Evolutionary conservation across 2,797 vertebrate genomes (phyloP), one percentile per base, ranked within the genome.

Genomic region (Amphiprion clarkii): DNA sequence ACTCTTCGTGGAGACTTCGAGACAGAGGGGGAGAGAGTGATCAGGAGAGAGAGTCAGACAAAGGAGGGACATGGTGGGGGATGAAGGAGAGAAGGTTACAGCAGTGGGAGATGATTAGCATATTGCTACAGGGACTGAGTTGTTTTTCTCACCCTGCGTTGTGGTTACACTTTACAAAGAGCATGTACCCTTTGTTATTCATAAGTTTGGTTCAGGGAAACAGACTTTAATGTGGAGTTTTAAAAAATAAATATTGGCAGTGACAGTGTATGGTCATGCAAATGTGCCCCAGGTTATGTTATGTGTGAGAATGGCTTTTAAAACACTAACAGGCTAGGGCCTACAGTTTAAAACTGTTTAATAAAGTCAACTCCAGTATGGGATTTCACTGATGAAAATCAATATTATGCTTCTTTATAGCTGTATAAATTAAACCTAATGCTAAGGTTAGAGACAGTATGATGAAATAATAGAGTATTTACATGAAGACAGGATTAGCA

Each of bases 101-200:
- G 88, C 71, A 76, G 61, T 76, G 73, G 55, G 72, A 86, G 77
- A 78, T 29, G 68, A 92, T 93, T 91, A 89, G 81, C 90, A 90
- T 89, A 88, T 85, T 82, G 83, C 83, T 83, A 80, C 67, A 75
- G 72, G 84, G 83, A 61, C 51, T 39, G 58, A 67, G 69, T 49
- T 76, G 54, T 17, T 69, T 65, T 71, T 61, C 74, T 71, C 54
- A 40, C 31, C 59, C 54, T 25, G 33, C 74, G 70, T 48, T 71
- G 60, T 56, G 5, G 21, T 57, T 72, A 39, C 14, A 78, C 65
- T 78, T 62, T 46, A 60, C 52, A 78, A 64, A 78, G 52, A 60
- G 29, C 46, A 40, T 61, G 36, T 55, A 23, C 49, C 27, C 63
- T 74, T 86, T 82, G 76, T 72, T 82, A 85, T 75, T 66, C 60